A percentile compares a stretch with the other conserved stretches of the same genome.
phyloP scores from a whole-genome alignment of 2,888 invertebrate genomes.

The Terebella lapidaria region DNA sequence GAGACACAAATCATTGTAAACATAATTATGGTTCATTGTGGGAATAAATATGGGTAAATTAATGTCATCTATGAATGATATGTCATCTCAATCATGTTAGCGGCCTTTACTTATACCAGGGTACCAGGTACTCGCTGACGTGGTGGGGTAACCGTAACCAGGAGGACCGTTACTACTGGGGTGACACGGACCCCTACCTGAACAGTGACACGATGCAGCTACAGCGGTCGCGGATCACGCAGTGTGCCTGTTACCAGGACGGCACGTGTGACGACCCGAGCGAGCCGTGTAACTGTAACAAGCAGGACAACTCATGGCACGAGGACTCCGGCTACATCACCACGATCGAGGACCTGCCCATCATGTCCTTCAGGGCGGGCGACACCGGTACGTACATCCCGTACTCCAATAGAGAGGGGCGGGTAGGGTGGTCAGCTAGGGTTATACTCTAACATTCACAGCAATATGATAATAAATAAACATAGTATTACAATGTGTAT shows the following conservation, averaged over 20 bases:
- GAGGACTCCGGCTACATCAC: neutral
- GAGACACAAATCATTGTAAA: no score
- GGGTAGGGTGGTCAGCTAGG: no score
- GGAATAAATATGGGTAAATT: no score
- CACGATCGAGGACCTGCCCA: neutral
- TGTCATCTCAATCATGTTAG: no score
- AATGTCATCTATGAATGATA: no score
- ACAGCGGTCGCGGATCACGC: neutral
- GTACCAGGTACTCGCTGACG: neutral
- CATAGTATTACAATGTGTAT: no score
- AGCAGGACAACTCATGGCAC: neutral
- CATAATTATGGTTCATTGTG: no score
- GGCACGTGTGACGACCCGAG: neutral
- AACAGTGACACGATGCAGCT: neutral
- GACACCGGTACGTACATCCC: slow-evolving; percentile 2
- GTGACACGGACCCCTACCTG: neutral
- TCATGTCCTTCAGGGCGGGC: neutral
- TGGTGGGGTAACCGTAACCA: neutral
- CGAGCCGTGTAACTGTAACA: neutral
- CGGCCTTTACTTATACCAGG: no score
- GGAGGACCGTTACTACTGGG: neutral
- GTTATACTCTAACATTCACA: no score
- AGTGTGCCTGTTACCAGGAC: neutral
- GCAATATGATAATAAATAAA: no score
- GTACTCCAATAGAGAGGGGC: no score